phyloP scores from a whole-genome alignment of 1,140 invertebrate genomes.

The Chironomus tepperi region DNA sequence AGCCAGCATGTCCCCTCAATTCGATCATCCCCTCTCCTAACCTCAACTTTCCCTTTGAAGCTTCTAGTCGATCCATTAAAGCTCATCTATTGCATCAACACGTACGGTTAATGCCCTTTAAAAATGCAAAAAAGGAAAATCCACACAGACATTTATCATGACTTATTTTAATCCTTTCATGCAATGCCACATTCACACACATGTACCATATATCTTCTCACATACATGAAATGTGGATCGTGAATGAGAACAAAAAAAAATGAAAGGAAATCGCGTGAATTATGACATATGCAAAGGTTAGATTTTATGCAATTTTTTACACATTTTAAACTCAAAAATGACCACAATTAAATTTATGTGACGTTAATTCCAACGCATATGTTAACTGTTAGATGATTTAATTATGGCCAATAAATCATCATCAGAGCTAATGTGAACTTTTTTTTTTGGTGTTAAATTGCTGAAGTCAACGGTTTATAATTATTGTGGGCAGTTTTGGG shows the following conservation, averaged over 20 bases:
- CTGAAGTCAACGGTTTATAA: too few species aligned
- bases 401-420: not conserved
- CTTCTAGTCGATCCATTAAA: too few species aligned
- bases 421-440: too few species aligned
- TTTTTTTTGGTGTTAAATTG: too few species aligned
- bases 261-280: not conserved
- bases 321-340: too few species aligned
- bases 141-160: not conserved
- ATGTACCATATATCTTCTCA: not conserved
- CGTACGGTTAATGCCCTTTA: too few species aligned
- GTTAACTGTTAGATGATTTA: slow-evolving; percentile 14
- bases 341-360: not conserved
- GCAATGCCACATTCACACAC: not conserved
- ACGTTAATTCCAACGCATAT: slow-evolving; percentile 7
- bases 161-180: slow-evolving; percentile 14
- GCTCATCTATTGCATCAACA: too few species aligned
- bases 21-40: not conserved
- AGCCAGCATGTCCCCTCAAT: too few species aligned
- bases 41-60: too few species aligned
- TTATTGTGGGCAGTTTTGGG: too few species aligned
- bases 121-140: not conserved
- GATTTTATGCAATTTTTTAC: too few species aligned
- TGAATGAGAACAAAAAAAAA: not conserved
- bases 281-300: not conserved
- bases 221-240: too few species aligned